Conservation (phyloP, 2,888 invertebrate species). For the Orthonychiurus folsomi region DNA sequence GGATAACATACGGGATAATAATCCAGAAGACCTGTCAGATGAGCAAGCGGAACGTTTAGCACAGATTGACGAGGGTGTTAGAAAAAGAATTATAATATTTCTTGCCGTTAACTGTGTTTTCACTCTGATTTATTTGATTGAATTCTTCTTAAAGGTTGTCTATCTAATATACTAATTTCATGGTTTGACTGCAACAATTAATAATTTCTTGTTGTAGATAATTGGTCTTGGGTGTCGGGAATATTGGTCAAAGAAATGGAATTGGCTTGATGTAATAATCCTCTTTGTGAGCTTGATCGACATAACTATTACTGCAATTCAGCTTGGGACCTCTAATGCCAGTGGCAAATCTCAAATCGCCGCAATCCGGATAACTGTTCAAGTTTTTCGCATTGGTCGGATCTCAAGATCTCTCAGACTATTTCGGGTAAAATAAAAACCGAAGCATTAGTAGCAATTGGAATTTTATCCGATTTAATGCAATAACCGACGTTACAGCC, state of each 20-base stretch:
- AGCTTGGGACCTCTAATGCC: not conserved
- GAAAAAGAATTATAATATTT: conserved; percentile 4
- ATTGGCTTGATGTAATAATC: conserved; percentile 27
- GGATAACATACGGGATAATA: not conserved
- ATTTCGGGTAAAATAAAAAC: conserved; percentile 43
- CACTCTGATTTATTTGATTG: conserved; percentile 25
- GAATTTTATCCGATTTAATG: not conserved
- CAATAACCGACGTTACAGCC: conserved; percentile 42
- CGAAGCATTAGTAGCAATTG: not conserved
- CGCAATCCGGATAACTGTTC: conserved; percentile 2
- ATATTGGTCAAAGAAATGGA: conserved; percentile 30
- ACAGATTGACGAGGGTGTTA: not conserved
- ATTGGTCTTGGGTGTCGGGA: conserved; percentile 24
- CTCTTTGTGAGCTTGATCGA: conserved; percentile 28
- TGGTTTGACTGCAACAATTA: not conserved
- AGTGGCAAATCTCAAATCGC: not conserved
- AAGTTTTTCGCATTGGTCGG: conserved; percentile 16
- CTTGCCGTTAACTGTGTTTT: conserved; percentile 20
- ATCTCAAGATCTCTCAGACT: conserved; percentile 46
- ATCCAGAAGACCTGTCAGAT: no score
- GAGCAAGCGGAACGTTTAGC: not conserved
- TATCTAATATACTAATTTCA: conserved; percentile 52
- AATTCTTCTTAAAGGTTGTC: conserved; percentile 32
- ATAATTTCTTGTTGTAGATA: conserved; percentile 18
- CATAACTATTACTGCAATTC: conserved; percentile 42